Percentiles rank a stretch among this genome's conserved stretches.
These are phyloP conservation scores for Epinephelus moara DNA, from an alignment of 2,113 vertebrate species.

Conservation along the genomic window DNA sequence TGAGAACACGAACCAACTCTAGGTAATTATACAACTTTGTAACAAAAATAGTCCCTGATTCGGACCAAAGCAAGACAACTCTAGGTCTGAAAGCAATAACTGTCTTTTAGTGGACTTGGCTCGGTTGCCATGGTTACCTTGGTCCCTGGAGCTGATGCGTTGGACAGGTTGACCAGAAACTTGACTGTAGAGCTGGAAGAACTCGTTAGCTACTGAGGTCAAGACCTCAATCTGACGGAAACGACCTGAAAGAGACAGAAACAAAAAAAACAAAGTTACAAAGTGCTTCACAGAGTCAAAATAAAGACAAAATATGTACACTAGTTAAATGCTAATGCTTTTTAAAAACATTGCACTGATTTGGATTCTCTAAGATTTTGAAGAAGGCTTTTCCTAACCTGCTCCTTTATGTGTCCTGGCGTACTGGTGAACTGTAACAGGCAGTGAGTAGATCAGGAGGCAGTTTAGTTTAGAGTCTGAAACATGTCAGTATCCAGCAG, in stretches of 20 bases:
- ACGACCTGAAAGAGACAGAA: conserved; percentile 86
- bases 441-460: not conserved
- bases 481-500: conserved; percentile 22
- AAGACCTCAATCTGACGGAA: conserved; percentile 98
- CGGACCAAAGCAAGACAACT: too few relatives aligned
- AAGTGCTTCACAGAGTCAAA: not conserved
- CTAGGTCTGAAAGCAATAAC: too few relatives aligned
- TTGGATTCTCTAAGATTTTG: not conserved
- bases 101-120: not conserved
- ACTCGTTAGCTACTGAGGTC: conserved; percentile 96
- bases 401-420: not conserved
- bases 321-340: not conserved
- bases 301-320: not conserved
- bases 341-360: not conserved
- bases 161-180: conserved; percentile 93
- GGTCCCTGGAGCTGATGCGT: conserved; percentile 85
- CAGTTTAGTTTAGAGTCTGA: conserved; percentile 11
- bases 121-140: conserved; percentile 54
- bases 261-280: not conserved
- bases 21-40: too few relatives aligned
- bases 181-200: conserved; percentile 96
- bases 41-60: too few relatives aligned
- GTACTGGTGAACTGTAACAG: not conserved
- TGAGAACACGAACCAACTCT: too few relatives aligned
- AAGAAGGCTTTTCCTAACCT: not conserved